Evolutionary conservation across 2,113 vertebrate genomes (phyloP), one percentile per base, ranked within the genome.

Genomic region (Anguilla japonica): DNA sequence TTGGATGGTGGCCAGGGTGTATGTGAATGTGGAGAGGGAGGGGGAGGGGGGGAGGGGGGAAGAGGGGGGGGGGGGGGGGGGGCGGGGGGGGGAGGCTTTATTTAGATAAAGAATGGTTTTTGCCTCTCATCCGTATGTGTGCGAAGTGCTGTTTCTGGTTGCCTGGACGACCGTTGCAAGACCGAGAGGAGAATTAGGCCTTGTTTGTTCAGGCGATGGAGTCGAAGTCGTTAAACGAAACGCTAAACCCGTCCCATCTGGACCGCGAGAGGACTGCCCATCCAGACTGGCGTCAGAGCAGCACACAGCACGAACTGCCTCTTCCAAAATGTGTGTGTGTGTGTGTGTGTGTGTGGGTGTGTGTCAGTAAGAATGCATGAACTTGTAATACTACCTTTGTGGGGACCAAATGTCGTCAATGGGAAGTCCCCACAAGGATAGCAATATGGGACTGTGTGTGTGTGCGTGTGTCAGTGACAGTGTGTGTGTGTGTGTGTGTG

Each of bases 21-120:
- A n/a, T 22, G 80, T 9, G 41, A 26, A 18, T 16, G 50, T 46
- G 43, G 4, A 6, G 43, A 6, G 43, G 7, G 71, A 6, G 20
- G 71, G 9, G 4, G 71, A 6, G 5, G 7, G 5, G 63, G 4
- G 26, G 34, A n/a, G 34, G 34, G 34, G 34, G 34, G 34, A 1
- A 22, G 20, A 2, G 20, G 6, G 56, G 56, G 18, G 56, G 18
- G 18, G 14, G 34, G 34, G 34, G 34, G 34, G 34, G 34, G 34
- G 63, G 20, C 5, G 20, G 6, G 56, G 56, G 18, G 56, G 18
- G 18, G 14, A 16, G 56, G 63, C 43, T 46, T 26, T 71, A 20
- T 71, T 71, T 71, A 71, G 63, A 71, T 71, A 71, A n/a, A 71
- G 63, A 71, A 16, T 71, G 22, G 63, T 71, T 71, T 71, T 71